Evolutionary conservation across 2,113 vertebrate species (phyloP).

Genomic region (Chionodraco myersi): DNA sequence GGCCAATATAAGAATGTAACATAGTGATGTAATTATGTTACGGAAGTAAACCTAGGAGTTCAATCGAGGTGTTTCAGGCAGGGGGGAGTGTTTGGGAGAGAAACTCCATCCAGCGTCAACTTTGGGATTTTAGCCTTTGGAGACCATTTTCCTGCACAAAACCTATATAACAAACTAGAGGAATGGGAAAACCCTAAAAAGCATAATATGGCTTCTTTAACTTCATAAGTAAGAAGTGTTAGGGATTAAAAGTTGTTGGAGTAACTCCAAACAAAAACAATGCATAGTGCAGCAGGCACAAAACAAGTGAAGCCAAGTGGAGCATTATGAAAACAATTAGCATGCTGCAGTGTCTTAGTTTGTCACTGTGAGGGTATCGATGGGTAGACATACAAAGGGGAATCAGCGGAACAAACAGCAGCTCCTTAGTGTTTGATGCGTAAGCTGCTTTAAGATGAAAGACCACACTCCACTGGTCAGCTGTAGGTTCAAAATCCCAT

Average conservation of each 20-base stretch:
- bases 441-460: conserved; percentile 57
- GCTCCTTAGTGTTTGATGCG: conserved; percentile 43
- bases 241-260: background rate
- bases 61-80: background rate
- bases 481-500: conserved; percentile 44
- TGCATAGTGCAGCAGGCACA: background rate
- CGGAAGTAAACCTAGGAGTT: too few relatives aligned
- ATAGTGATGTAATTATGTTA: too few relatives aligned
- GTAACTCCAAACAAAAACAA: background rate
- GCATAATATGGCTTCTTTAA: too few relatives aligned
- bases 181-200: too few relatives aligned
- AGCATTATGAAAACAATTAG: conserved; percentile 45
- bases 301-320: background rate
- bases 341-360: conserved; percentile 17
- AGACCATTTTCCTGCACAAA: too few relatives aligned
- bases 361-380: conserved; percentile 30
- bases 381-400: conserved; percentile 43
- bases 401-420: conserved; percentile 32
- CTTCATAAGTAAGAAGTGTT: background rate
- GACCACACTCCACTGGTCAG: conserved; percentile 57
- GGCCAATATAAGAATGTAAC: too few relatives aligned
- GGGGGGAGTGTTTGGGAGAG: background rate
- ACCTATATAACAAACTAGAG: too few relatives aligned
- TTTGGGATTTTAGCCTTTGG: too few relatives aligned
- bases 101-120: too few relatives aligned